Conservation (phyloP, 2,888 invertebrate genomes). For the Netelia virgata region DNA sequence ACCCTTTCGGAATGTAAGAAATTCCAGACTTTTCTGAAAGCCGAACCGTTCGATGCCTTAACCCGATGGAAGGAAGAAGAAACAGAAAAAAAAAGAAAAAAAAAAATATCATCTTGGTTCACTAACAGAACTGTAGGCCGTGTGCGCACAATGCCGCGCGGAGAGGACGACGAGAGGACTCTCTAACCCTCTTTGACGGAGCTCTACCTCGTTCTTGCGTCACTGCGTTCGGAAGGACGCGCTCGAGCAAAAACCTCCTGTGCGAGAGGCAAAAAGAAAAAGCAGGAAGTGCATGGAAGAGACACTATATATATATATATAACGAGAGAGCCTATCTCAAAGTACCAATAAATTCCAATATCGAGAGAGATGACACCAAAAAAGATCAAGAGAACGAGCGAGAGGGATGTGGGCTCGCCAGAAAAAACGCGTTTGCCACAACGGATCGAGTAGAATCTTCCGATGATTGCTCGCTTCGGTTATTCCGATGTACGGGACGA, state of each 20-base stretch:
- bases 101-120: slow-evolving; percentile 31
- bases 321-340: slow-evolving; percentile 32
- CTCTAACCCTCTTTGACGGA: slow-evolving; percentile 33
- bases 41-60: slow-evolving; percentile 45
- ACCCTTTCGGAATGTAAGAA: slow-evolving; percentile 52
- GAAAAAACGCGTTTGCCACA: slow-evolving; percentile 55
- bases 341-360: slow-evolving; percentile 67
- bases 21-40: slow-evolving; percentile 61
- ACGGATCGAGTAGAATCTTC: slow-evolving; percentile 36
- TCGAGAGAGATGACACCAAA: slow-evolving; percentile 17
- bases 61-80: slow-evolving; percentile 18
- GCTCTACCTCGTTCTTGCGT: slow-evolving; percentile 52
- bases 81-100: slow-evolving; percentile 22
- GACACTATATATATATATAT: slow-evolving; percentile 6
- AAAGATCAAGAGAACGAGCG: slow-evolving; percentile 8
- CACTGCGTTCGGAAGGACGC: slow-evolving; percentile 53
- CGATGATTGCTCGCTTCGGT: slow-evolving; percentile 61
- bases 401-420: not conserved
- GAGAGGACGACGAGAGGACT: not conserved
- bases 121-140: slow-evolving; percentile 31
- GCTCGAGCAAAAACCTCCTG: slow-evolving; percentile 38
- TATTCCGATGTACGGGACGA: slow-evolving; percentile 37
- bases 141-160: slow-evolving; percentile 31
- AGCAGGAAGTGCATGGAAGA: slow-evolving; percentile 43
- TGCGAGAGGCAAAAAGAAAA: slow-evolving; percentile 42